Conservation (phyloP, 2,797 vertebrate genomes). For the Molothrus aeneus region DNA sequence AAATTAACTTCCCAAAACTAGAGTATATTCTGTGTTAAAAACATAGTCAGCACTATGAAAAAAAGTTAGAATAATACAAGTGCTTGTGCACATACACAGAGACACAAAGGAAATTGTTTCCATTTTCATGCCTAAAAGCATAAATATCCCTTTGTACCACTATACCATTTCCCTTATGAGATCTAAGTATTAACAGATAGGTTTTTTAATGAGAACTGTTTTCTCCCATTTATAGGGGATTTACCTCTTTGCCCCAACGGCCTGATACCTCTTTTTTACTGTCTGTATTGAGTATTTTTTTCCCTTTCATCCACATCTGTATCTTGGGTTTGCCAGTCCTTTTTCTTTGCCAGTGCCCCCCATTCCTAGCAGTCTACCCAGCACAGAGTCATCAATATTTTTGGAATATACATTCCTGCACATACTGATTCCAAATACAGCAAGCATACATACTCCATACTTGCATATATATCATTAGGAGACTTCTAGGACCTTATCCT, state of each 20-base stretch:
- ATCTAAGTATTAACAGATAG: not conserved
- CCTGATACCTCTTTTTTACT: not conserved
- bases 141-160: not conserved
- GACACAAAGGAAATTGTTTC: not conserved
- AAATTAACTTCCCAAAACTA: constrained; percentile 23
- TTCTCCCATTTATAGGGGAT: not conserved
- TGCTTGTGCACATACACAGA: not conserved
- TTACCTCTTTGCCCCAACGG: not conserved
- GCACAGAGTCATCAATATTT: not conserved
- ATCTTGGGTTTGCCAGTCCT: not conserved
- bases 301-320: not conserved
- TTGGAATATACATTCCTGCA: not conserved
- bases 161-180: not conserved
- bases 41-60: not conserved
- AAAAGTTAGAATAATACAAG: not conserved
- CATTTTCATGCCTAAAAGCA: not conserved
- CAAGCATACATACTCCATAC: not conserved
- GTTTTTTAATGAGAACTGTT: not conserved
- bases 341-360: not conserved
- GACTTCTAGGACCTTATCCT: constrained; percentile 31
- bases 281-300: not conserved
- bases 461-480: not conserved
- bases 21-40: not conserved
- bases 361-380: not conserved
- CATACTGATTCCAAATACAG: not conserved